Base-by-base conservation (phyloP, 1,140 invertebrate genomes). In the Hesperophylax magnus region DNA sequence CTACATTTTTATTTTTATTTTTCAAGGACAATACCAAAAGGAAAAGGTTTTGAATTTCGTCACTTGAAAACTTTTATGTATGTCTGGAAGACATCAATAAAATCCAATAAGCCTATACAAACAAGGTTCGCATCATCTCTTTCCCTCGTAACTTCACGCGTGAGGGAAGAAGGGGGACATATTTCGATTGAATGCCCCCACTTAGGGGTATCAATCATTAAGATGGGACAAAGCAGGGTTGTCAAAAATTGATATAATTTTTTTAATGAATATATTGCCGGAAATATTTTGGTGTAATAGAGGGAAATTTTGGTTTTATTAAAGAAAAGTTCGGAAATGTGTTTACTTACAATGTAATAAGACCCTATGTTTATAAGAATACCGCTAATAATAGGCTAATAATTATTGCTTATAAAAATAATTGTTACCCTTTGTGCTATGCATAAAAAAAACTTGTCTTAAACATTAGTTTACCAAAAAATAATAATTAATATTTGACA, bases 101-200 rank as follows among this genome's bases (percentile, higher is more conserved):
- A 24, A 22, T 72, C 69, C 39, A 72, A 72, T 72, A 72, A 72
- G n/a, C 34, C 69, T 53, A 72, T 18, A 52, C 69, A 54, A 72
- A 72, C 69, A 53, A 39, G 53, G 22, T 14, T 72, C 69, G 17
- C 69, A 7, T 54, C 27, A 24, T 72, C 69, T 24, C 47, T 72
- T 72, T 72, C 69, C 15, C 52, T 72, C 47, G 47, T 24, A 47
- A 22, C 69, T 54, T 54, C 22, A 20, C 39, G 69, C 9, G 9
- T 72, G 52, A 24, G 14, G 20, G 69, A 53, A 52, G 27, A 52
- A 72, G 53, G 53, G 47, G 52, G 69, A 34, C 20, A 71, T 18
- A 72, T n/a, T 20, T 9, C 63, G 24, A 17, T 53, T 72, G 18
- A 72, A 72, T 72, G 53, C 18, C 39, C 69, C 20, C 34, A 24